Evolutionary conservation across 2,113 vertebrate genomes (phyloP).

Genomic region (Sarotherodon lohbergeri): DNA sequence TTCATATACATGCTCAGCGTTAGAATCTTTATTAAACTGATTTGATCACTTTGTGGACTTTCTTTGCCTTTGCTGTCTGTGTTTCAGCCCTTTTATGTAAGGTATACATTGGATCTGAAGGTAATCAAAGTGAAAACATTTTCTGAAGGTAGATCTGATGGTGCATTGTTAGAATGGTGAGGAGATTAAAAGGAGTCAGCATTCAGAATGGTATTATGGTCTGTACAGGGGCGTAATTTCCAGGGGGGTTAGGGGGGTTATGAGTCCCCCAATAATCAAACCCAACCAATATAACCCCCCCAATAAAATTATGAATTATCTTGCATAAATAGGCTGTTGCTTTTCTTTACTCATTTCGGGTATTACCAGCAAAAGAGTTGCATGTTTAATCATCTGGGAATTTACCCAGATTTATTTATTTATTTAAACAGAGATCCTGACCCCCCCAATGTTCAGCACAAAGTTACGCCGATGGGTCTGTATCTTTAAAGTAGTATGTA

Average conservation of each 20-base stretch:
- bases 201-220: background rate
- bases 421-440: no score
- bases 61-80: background rate
- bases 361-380: no score
- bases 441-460: no score
- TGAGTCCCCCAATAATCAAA: background rate
- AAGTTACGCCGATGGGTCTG: no score
- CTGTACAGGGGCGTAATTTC: background rate
- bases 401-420: no score
- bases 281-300: no score
- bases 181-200: background rate
- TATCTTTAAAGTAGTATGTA: rapidly evolving
- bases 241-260: background rate
- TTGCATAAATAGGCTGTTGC: no score
- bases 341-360: no score
- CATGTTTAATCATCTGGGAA: no score
- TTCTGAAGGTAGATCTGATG: background rate
- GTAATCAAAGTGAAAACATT: background rate
- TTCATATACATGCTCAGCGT: background rate
- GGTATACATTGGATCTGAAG: background rate
- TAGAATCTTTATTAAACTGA: constrained; percentile 37
- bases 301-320: background rate
- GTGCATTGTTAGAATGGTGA: background rate
- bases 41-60: background rate
- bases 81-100: background rate